Base-by-base conservation (phyloP, 2,888 invertebrate genomes). In the Tachina fera region DNA sequence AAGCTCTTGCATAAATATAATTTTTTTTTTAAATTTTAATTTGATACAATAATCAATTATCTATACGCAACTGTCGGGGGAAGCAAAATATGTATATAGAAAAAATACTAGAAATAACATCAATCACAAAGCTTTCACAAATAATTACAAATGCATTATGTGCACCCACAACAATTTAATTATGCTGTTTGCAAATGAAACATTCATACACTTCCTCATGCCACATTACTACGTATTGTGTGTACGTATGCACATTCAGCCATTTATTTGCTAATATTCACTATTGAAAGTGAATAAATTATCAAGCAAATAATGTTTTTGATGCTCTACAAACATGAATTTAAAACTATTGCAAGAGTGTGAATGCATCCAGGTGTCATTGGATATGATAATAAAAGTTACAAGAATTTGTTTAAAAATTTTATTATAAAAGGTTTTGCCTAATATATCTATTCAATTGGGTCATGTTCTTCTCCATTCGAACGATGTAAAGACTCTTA, bases 81-180 rank as follows among this genome's bases (percentile, higher is more conserved):
- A 22, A 45, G 14, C 8, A 39, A 4, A 49, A 65, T 16, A 19
- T 49, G 31, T 31, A 31, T 16, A 45, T 3, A 58, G 22, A 56
- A 43, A 47, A 60, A 75, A 56, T n/a, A 56, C 1, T 14, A 31
- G 56, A 75, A 43, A 63, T 68, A 60, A 76, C 80, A 84, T 84
- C 84, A 84, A 81, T 84, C 84, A 76, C 76, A 72, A 47, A 72
- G 74, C 72, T 77, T 84, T 81, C 76, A 84, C 72, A 81, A 77
- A 81, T 84, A 84, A 84, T 81, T 84, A 71, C 76, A 72, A 77
- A 84, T 84, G 71, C 80, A 84, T 84, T 81, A 67, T 84, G 84
- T 84, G 76, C 67, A 84, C 75, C 80, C 84, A 43, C 80, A 84
- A 80, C 71, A 84, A 81, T 84, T 84, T 80, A 80, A 84, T 84